Conservation (phyloP, 2,888 invertebrate genomes). For the Icerya purchasi region DNA sequence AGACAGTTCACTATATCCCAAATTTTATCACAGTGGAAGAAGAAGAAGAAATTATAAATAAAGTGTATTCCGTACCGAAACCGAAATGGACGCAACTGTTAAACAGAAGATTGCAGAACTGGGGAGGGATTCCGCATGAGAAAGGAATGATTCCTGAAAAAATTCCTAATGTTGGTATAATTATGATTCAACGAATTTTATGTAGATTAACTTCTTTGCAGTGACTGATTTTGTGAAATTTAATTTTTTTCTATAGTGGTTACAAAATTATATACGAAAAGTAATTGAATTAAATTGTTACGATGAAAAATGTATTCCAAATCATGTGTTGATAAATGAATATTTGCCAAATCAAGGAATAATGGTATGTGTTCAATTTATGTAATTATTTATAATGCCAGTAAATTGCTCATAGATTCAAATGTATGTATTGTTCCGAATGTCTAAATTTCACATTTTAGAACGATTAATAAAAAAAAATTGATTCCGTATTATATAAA, state of each 20-base stretch:
- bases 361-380: too few species aligned
- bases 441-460: too few species aligned
- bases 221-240: background rate
- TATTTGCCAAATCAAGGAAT: constrained; percentile 86
- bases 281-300: constrained; percentile 47
- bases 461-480: too few species aligned
- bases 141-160: constrained; percentile 84
- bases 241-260: constrained; percentile 36
- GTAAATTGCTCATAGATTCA: too few species aligned
- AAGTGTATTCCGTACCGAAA: constrained; percentile 58
- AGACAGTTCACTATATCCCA: constrained; percentile 58
- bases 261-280: constrained; percentile 45
- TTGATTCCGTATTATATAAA: too few species aligned
- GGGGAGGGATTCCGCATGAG: constrained; percentile 83
- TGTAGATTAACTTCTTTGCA: constrained; percentile 2
- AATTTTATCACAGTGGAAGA: constrained; percentile 60
- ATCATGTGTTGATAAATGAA: constrained; percentile 89
- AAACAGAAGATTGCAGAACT: constrained; percentile 84
- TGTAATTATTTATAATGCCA: too few species aligned
- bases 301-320: constrained; percentile 44
- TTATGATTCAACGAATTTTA: too few species aligned
- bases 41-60: constrained; percentile 43
- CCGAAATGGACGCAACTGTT: constrained; percentile 91
- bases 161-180: constrained; percentile 38
- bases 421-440: too few species aligned